Percentiles rank a stretch among this genome's conserved stretches.
phyloP scores from a whole-genome alignment of 2,888 invertebrate genomes.

The Globia sparganii region DNA sequence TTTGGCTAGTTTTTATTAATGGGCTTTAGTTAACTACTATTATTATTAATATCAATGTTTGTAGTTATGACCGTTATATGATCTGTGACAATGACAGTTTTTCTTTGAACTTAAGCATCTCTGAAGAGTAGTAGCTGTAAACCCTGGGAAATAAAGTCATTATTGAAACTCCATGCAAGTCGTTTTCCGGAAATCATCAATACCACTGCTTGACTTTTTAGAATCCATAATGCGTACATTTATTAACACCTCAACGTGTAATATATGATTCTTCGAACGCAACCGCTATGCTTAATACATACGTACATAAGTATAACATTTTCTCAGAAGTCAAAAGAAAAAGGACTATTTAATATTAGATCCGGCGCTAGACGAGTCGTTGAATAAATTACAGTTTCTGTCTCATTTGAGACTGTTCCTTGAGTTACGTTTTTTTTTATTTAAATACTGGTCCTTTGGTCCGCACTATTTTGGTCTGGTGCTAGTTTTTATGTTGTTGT shows the following conservation, averaged over 20 bases:
- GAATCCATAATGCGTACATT: conserved; percentile 24
- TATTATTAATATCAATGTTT: not conserved
- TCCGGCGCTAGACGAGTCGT: conserved; percentile 68
- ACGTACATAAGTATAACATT: conserved; percentile 28
- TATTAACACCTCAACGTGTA: conserved; percentile 15
- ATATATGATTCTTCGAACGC: conserved; percentile 43
- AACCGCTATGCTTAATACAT: conserved; percentile 26
- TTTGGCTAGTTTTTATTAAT: not conserved
- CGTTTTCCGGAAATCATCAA: conserved; percentile 26
- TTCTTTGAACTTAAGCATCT: not conserved
- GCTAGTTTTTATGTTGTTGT: conserved; percentile 4
- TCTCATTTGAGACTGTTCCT: conserved; percentile 30
- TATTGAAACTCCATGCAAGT: conserved; percentile 17
- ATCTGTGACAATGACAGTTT: not conserved
- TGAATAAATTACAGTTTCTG: conserved; percentile 75
- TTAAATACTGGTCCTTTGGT: conserved; percentile 12
- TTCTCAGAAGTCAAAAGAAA: conserved; percentile 62
- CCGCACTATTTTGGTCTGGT: conserved; percentile 18
- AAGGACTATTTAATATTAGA: conserved; percentile 57
- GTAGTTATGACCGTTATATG: not conserved
- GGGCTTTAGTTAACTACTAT: not conserved
- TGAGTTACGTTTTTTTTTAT: conserved; percentile 39
- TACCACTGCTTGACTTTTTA: conserved; percentile 16
- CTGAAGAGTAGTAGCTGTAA: not conserved
- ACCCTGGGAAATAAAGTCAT: conserved; percentile 34